Evolutionary conservation across 1,140 invertebrate species (phyloP).

Genomic region (Amyelois transitella): DNA sequence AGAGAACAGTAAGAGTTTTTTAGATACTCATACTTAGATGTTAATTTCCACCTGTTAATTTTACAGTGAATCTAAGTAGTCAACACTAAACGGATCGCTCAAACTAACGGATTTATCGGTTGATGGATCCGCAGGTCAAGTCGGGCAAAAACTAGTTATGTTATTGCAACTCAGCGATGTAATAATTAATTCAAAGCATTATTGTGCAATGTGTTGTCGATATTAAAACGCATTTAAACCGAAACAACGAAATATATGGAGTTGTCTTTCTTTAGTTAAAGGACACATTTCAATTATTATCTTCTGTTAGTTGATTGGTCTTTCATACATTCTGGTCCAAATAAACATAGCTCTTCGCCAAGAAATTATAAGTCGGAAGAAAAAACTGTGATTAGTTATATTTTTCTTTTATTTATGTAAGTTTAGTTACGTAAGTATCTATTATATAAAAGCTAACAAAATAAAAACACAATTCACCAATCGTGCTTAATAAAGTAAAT

Average conservation of each 20-base stretch:
- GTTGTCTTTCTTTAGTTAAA: background rate
- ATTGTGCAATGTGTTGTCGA: slow-evolving; percentile 59
- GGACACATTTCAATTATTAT: too few species aligned
- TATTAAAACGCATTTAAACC: slow-evolving; percentile 52
- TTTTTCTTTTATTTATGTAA: too few species aligned
- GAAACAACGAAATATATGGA: slow-evolving; percentile 18
- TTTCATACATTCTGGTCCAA: background rate
- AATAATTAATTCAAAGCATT: slow-evolving; percentile 57
- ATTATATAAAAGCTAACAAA: too few species aligned
- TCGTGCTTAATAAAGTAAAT: too few species aligned
- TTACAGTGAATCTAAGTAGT: slow-evolving; percentile 10
- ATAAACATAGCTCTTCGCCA: background rate
- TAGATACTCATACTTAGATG: too few species aligned
- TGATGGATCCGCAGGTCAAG: slow-evolving; percentile 7
- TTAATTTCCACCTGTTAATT: background rate
- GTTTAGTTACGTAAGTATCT: too few species aligned
- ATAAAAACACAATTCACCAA: too few species aligned
- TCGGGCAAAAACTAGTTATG: slow-evolving; percentile 35
- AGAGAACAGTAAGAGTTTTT: too few species aligned
- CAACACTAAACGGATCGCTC: slow-evolving; percentile 23
- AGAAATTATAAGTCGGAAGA: background rate
- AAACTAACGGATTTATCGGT: slow-evolving; percentile 30
- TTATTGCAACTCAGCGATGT: slow-evolving; percentile 43
- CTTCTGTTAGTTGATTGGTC: background rate
- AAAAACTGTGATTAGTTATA: too few species aligned